These are phyloP conservation scores for Halictus rubicundus DNA, from an alignment of 1,140 invertebrate species.

Conservation along the genomic window DNA sequence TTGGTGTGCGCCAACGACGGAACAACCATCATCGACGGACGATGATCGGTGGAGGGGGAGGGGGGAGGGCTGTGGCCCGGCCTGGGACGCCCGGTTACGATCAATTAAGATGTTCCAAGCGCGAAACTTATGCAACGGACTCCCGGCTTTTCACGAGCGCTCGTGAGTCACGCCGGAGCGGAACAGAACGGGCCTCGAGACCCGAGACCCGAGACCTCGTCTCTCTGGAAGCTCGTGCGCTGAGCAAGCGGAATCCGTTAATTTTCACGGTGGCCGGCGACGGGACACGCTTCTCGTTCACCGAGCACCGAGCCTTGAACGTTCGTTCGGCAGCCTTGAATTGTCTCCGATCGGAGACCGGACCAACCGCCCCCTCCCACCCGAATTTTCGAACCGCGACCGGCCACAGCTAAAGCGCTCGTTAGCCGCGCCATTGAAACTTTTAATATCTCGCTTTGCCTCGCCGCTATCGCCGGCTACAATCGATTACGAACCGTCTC, in stretches of 20 bases:
- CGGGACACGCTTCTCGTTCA: slow-evolving; percentile 17
- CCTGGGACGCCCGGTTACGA: slow-evolving; percentile 26
- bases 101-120: slow-evolving; percentile 55
- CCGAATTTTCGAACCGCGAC: too few relatives aligned
- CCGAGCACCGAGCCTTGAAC: slow-evolving; percentile 32
- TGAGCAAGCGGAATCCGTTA: slow-evolving; percentile 41
- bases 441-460: too few relatives aligned
- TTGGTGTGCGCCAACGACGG: neutral
- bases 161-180: slow-evolving; percentile 41
- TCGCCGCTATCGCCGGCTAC: too few relatives aligned
- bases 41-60: too few relatives aligned
- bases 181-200: neutral
- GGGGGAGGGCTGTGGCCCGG: neutral
- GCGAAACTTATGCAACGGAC: slow-evolving; percentile 47
- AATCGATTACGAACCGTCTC: too few relatives aligned
- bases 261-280: slow-evolving; percentile 43
- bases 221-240: slow-evolving; percentile 19
- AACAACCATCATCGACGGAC: slow-evolving; percentile 5
- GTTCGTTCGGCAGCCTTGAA: slow-evolving; percentile 26
- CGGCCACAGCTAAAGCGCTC: too few relatives aligned
- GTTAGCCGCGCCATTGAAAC: too few relatives aligned
- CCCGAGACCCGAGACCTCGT: neutral
- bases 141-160: slow-evolving; percentile 35
- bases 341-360: neutral
- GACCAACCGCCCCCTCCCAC: too few relatives aligned